Conservation (phyloP, 2,888 invertebrate species). For the Campopleginae sp. region DNA sequence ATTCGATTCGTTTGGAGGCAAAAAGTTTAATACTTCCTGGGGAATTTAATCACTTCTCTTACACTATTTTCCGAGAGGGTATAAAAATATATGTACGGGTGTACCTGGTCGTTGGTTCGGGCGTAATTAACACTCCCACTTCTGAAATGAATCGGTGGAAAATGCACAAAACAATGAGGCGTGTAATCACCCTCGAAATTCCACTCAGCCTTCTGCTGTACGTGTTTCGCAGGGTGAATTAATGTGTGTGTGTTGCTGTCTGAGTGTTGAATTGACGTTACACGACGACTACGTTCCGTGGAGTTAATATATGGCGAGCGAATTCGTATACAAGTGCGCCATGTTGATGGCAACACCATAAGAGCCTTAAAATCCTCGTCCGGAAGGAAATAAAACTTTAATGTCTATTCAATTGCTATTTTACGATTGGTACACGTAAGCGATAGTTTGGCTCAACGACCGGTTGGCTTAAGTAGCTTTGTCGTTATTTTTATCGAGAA, state of each 20-base stretch:
- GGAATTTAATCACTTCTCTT: constrained; percentile 38
- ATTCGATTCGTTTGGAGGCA: background rate
- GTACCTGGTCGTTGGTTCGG: constrained; percentile 12
- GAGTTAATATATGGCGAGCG: constrained; percentile 11
- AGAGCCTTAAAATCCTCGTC: constrained; percentile 47
- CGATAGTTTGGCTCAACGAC: constrained; percentile 51
- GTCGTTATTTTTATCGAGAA: background rate
- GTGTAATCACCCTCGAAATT: constrained; percentile 58
- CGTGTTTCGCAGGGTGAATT: constrained; percentile 1
- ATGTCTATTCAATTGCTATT: constrained; percentile 64
- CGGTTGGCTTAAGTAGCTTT: constrained; percentile 33
- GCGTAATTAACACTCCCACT: constrained; percentile 53
- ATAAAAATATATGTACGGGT: constrained; percentile 4
- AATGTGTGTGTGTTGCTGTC: background rate
- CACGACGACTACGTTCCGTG: constrained; percentile 11
- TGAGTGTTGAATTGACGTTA: constrained; percentile 18
- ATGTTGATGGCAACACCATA: background rate
- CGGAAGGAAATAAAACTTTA: constrained; percentile 65
- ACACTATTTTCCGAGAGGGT: constrained; percentile 11
- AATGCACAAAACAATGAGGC: constrained; percentile 62
- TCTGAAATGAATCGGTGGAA: constrained; percentile 55
- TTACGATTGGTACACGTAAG: constrained; percentile 57
- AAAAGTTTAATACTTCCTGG: constrained; percentile 40
- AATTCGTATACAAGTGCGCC: background rate
- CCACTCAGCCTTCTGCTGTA: constrained; percentile 14